Conservation (phyloP, 2,797 vertebrate species). For the Clarias platycephalus region DNA sequence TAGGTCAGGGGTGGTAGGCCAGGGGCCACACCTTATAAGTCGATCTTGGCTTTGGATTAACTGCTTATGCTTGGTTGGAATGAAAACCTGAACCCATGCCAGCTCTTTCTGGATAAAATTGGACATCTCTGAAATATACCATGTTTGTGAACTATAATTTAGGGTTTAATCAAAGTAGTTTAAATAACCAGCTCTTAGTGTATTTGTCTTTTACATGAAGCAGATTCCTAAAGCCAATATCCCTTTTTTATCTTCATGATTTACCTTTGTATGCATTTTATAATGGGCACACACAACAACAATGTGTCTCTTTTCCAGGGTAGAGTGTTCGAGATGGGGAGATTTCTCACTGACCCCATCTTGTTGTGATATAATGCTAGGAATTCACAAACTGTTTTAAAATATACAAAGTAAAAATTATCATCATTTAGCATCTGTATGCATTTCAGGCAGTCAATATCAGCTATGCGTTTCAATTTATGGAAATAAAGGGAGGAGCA, state of each 20-base stretch:
- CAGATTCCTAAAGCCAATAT: not conserved
- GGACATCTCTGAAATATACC: not conserved
- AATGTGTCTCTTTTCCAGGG: not conserved
- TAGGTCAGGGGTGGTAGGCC: not conserved
- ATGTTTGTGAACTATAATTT: not conserved
- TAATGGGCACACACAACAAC: not conserved
- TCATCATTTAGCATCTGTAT: not conserved
- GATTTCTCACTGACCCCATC: constrained; percentile 12
- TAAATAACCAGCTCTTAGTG: not conserved
- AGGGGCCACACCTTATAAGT: not conserved
- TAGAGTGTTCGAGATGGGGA: not conserved
- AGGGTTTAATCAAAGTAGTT: not conserved
- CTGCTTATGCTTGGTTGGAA: not conserved
- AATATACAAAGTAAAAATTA: not conserved
- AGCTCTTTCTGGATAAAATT: not conserved
- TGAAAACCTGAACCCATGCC: not conserved
- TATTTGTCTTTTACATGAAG: not conserved
- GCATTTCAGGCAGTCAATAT: not conserved
- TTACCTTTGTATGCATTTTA: constrained; percentile 22
- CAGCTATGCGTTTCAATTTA: not conserved
- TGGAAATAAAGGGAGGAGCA: not conserved
- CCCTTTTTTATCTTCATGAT: constrained; percentile 23
- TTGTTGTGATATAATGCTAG: not conserved
- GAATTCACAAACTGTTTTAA: not conserved
- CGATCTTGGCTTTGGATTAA: not conserved